phyloP scores from a whole-genome alignment of 1,140 invertebrate species.

The Artemia franciscana region DNA sequence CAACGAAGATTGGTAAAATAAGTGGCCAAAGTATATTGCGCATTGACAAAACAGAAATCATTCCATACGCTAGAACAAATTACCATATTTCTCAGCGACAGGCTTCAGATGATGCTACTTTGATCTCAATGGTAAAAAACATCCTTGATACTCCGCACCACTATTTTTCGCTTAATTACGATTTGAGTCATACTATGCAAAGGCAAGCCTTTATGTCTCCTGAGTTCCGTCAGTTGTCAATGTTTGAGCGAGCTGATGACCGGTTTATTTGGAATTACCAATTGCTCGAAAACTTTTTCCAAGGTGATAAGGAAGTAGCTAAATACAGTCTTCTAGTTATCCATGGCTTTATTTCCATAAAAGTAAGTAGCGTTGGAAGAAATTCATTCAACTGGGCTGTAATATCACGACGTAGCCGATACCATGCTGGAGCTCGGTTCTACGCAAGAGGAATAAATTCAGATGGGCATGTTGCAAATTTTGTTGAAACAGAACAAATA shows the following conservation, averaged over 20 bases:
- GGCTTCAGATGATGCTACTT: constrained; percentile 38
- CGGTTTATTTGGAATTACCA: constrained; percentile 83
- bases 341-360: no score
- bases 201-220: constrained; percentile 62
- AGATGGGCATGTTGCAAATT: constrained; percentile 81
- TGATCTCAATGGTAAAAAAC: constrained; percentile 52
- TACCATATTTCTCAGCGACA: constrained; percentile 56
- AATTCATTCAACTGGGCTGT: constrained; percentile 62
- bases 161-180: constrained; percentile 81
- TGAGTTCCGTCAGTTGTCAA: constrained; percentile 37
- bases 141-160: constrained; percentile 55
- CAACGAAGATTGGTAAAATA: constrained; percentile 58
- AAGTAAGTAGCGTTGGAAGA: constrained; percentile 53
- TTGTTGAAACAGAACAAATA: constrained; percentile 74
- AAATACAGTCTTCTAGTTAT: constrained; percentile 65
- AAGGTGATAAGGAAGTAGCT: constrained; percentile 34
- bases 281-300: constrained; percentile 39
- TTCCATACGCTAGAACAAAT: constrained; percentile 58
- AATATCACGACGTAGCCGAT: constrained; percentile 55
- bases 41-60: constrained; percentile 52
- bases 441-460: constrained; percentile 65
- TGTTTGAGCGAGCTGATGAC: constrained; percentile 51
- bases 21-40: constrained; percentile 66
- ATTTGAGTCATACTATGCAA: constrained; percentile 78
- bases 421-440: constrained; percentile 51